A percentile compares a stretch with the other conserved stretches of the same genome.
Evolutionary conservation across 2,797 vertebrate species (phyloP).

Genomic region (Pogonophryne albipinna): DNA sequence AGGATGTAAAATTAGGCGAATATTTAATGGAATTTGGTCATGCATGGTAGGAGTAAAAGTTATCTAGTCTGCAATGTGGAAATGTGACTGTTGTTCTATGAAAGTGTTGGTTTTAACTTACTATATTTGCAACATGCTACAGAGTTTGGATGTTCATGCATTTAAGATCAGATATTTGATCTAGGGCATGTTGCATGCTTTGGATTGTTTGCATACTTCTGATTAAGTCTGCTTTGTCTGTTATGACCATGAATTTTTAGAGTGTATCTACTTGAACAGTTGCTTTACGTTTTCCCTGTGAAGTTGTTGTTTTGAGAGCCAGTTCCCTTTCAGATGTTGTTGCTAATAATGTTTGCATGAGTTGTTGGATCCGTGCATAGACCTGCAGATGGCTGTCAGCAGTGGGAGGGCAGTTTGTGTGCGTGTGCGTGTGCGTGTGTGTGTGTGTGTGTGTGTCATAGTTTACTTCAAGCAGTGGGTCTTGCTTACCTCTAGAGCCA

Average conservation of each 20-base stretch:
- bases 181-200: not conserved
- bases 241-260: not conserved
- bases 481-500: not conserved
- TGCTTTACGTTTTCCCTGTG: not conserved
- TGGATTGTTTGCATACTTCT: not conserved
- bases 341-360: too few species aligned
- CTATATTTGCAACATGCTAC: not conserved
- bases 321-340: too few species aligned
- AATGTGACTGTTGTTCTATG: not conserved
- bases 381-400: too few species aligned
- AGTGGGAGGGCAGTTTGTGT: too few species aligned
- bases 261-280: not conserved
- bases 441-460: not conserved
- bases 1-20: fast-evolving
- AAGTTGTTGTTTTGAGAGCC: too few species aligned
- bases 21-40: not conserved
- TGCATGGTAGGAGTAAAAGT: not conserved
- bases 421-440: too few species aligned
- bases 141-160: not conserved
- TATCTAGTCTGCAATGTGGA: not conserved
- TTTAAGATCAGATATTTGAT: not conserved
- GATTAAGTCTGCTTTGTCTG: not conserved
- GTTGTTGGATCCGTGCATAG: too few species aligned
- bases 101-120: not conserved
- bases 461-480: not conserved